phyloP scores from a whole-genome alignment of 2,113 vertebrate species.

The Pycnonotus jocosus region DNA sequence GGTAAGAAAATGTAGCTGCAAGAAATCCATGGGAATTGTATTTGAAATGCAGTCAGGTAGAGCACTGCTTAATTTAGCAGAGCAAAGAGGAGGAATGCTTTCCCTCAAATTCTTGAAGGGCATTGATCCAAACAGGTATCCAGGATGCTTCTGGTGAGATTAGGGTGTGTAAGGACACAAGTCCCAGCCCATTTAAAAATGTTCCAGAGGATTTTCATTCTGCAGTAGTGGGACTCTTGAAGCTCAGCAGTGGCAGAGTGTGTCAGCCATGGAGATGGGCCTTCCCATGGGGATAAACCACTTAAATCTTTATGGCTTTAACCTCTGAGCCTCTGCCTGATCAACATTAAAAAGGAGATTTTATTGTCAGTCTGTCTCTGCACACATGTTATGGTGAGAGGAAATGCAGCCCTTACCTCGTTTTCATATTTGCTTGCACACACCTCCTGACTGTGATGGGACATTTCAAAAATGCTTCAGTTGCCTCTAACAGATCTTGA shows the following conservation, averaged over 20 bases:
- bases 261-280: accelerated
- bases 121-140: neutral
- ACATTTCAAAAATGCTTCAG: neutral
- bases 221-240: accelerated
- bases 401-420: neutral
- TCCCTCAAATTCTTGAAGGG: neutral
- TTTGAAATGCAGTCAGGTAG: neutral
- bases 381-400: neutral
- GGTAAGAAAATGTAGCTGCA: neutral
- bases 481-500: neutral
- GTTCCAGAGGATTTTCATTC: neutral
- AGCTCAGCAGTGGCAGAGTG: neutral
- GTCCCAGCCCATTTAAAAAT: neutral
- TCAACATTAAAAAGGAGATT: neutral
- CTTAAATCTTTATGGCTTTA: neutral
- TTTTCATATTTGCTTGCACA: neutral
- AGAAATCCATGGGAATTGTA: neutral
- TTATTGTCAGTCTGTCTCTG: neutral
- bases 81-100: neutral
- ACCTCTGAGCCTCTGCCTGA: neutral
- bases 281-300: neutral
- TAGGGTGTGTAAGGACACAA: neutral
- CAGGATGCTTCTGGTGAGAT: neutral
- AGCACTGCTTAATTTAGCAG: neutral
- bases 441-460: neutral